Percentiles rank a stretch among this genome's conserved stretches.
phyloP scores from a whole-genome alignment of 2,113 vertebrate species.

The Petromus typicus region DNA sequence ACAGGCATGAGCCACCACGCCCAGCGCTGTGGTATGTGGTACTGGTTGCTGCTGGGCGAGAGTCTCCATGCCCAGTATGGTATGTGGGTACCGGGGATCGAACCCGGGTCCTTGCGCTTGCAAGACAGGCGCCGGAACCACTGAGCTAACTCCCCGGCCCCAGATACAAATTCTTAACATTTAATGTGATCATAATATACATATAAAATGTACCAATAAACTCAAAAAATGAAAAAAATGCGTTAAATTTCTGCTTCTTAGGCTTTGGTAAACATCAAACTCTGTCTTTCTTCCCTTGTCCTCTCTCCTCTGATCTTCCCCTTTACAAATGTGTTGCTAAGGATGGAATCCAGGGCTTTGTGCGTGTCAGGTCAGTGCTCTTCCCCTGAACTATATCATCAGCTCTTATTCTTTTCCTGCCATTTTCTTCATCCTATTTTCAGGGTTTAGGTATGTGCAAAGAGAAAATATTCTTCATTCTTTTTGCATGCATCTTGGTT shows the following conservation, averaged over 20 bases:
- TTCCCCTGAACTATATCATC: neutral
- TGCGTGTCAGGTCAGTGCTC: neutral
- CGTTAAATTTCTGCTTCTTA: constrained; percentile 29
- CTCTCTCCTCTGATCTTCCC: neutral
- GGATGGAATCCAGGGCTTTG: neutral
- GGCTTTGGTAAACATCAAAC: neutral
- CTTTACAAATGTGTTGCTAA: neutral
- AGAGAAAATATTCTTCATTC: constrained; percentile 35
- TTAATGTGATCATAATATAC: no score
- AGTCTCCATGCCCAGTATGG: no score
- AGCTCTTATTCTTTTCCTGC: neutral
- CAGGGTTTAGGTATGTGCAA: neutral
- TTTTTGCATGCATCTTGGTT: neutral
- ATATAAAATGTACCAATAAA: no score
- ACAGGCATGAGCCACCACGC: no score
- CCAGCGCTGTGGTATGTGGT: no score
- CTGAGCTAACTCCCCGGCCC: no score
- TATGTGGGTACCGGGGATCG: no score
- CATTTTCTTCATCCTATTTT: neutral
- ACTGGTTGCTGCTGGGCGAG: no score
- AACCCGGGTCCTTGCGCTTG: no score
- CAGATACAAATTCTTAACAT: no score
- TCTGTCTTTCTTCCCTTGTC: neutral
- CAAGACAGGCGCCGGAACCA: no score
- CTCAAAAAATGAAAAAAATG: neutral